Evolutionary conservation across 2,888 invertebrate species (phyloP), one percentile per base, ranked within the genome.

Genomic region (Cryptus armator): DNA sequence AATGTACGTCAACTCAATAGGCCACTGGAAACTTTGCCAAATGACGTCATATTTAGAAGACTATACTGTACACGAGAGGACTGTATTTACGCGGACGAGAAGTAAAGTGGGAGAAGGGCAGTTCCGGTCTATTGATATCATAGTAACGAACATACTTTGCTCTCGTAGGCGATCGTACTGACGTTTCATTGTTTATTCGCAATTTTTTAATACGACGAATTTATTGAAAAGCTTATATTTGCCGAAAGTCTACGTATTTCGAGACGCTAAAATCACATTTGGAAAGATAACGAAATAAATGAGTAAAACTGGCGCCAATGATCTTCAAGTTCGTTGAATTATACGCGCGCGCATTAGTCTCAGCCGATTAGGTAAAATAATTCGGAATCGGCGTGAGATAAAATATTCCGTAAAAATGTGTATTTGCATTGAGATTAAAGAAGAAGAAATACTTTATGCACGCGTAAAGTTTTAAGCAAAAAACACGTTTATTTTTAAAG

Each of bases 1-100:
- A n/a, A 59, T 32, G 59, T 59, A 59, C 59, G 59, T 59, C 59
- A 59, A 19, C 56, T 56, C 56, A 19, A 19, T 32, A 24, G 59
- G 59, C 59, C 29, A 7, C 10, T 59, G 59, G 59, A 59, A 59
- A 59, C 59, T 59, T 59, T 59, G 59, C 59, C 59, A 59, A 59
- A 24, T 29, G 59, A 59, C 29, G 59, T 59, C 29, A 24, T 29
- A 14, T 59, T 29, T 32, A 12, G 46, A 46, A 7, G n/a, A 48
- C 48, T 48, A 59, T 6, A 59, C 12, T 10, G 59, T 7, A 14
- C 14, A 5, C 29, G 59, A 12, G 14, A 59, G 2, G 29, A 29
- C 6, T 24, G 59, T 32, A 32, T 32, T 59, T 59, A 32, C 59
- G 59, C 24, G 14, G 59, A 24, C 56, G 56, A 56, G 56, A 56